Evolutionary conservation across 2,113 vertebrate species (phyloP).

Genomic region (Passer domesticus): DNA sequence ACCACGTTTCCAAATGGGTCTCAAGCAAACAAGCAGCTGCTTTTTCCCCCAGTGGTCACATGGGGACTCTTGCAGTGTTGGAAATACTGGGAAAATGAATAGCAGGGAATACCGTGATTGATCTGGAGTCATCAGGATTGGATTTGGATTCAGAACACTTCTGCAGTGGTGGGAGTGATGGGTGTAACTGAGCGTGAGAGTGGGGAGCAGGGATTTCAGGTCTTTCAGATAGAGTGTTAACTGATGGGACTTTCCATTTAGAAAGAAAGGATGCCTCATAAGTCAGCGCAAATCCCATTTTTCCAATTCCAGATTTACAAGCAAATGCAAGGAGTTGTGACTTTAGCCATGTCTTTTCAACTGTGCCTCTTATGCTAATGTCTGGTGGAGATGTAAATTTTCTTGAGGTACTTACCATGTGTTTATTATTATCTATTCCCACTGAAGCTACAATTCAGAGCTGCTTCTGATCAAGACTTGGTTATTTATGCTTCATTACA

Average conservation of each 20-base stretch:
- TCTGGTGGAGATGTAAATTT: not conserved
- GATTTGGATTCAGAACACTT: not conserved
- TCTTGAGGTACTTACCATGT: not conserved
- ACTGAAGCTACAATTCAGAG: not conserved
- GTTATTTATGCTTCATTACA: not conserved
- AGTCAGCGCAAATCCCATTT: not conserved
- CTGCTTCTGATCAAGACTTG: not conserved
- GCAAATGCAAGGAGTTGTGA: not conserved
- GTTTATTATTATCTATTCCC: not conserved
- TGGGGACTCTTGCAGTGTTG: not conserved
- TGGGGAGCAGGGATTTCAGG: not conserved
- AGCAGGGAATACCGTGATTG: not conserved
- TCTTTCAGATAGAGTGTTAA: not conserved
- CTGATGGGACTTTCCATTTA: not conserved
- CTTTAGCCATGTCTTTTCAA: not conserved
- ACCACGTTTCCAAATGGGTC: fast-evolving
- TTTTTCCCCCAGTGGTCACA: not conserved
- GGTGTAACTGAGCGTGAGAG: not conserved
- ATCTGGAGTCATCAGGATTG: not conserved
- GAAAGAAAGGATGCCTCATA: not conserved
- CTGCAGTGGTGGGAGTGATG: not conserved
- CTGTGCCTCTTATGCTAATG: not conserved
- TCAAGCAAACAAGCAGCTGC: not conserved
- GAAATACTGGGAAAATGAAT: not conserved
- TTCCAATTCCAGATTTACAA: not conserved